These are phyloP conservation scores for Dascyllus trimaculatus DNA, from an alignment of 2,113 vertebrate species.

Conservation along the genomic window DNA sequence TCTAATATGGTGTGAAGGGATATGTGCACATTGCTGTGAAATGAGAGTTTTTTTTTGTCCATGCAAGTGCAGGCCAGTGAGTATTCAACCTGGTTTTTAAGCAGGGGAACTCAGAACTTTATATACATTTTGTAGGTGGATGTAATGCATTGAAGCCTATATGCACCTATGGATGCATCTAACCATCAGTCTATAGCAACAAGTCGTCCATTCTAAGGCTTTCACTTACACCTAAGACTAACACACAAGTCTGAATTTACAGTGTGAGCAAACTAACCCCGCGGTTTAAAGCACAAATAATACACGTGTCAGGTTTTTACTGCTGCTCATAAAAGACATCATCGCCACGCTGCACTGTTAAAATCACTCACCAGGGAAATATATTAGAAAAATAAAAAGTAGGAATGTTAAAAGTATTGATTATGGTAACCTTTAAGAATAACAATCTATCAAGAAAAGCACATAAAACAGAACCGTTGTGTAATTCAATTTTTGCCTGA, in stretches of 20 bases:
- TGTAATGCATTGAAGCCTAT: not conserved
- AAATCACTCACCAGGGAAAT: constrained; percentile 1
- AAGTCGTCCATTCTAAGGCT: not conserved
- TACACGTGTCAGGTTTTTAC: constrained; percentile 7
- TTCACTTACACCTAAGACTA: not conserved
- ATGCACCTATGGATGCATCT: not conserved
- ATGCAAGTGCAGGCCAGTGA: constrained; percentile 19
- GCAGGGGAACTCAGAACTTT: not conserved
- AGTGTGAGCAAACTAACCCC: constrained; percentile 7
- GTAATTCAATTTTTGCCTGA: not conserved
- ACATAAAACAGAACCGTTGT: not conserved
- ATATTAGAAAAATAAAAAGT: not conserved
- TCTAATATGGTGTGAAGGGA: constrained; percentile 33
- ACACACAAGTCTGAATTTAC: not conserved
- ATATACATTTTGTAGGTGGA: no score
- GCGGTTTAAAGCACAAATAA: constrained; percentile 1
- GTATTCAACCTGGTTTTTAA: constrained; percentile 12
- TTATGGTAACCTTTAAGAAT: constrained; percentile 16
- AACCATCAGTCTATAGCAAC: not conserved
- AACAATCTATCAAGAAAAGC: not conserved
- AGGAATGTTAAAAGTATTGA: not conserved
- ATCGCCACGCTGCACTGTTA: not conserved
- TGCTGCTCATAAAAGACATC: constrained; percentile 18
- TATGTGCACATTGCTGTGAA: constrained; percentile 33
- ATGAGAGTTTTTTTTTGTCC: constrained; percentile 13